Evolutionary conservation across 2,113 vertebrate species (phyloP), one percentile per base, ranked within the genome.

Genomic region (Noturus placidus): DNA sequence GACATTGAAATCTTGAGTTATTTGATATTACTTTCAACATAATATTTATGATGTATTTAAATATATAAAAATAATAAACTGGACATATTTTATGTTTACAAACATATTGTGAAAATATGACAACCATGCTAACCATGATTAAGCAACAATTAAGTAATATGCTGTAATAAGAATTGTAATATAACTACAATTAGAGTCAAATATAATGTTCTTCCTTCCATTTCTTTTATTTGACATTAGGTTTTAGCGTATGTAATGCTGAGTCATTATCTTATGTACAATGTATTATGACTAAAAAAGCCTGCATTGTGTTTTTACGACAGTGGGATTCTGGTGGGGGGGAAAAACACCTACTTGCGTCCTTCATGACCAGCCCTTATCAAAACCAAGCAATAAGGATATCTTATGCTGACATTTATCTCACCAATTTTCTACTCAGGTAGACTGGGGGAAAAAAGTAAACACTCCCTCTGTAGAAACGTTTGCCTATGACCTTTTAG

Each of bases 401-500:
- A 85, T 85, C 13, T 4, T 54, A 5, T 76, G 72, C 74, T 77
- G 74, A 27, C 25, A 2, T 25, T 77, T 35, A 63, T 65, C 72
- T 61, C 19, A 27, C 8, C 35, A 59, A 74, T 87, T 56, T 82
- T 46, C 76, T 59, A 70, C 70, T 87, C 52, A 42, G 14, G 35
- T 27, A 30, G 54, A 33, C 46, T 70, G 13, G 19, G 30, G 22
- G 1, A 77, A 50, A 42, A 74, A 42, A 19, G 7, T 54, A 86
- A 67, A 69, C 38, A 52, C 59, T 63, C 57, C 13, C 20, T 20
- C 13, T 35, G 19, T 19, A 67, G 80, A 78, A 79, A 65, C 22
- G 11, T 86, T 42, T 33, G 17, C 20, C 82, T 46, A 65, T 81
- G 79, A 70, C 38, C 57, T 70, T 85, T 38, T 72, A 38, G 67